Evolutionary conservation across 1,140 invertebrate species (phyloP).

Genomic region (Charaxes varanes): DNA sequence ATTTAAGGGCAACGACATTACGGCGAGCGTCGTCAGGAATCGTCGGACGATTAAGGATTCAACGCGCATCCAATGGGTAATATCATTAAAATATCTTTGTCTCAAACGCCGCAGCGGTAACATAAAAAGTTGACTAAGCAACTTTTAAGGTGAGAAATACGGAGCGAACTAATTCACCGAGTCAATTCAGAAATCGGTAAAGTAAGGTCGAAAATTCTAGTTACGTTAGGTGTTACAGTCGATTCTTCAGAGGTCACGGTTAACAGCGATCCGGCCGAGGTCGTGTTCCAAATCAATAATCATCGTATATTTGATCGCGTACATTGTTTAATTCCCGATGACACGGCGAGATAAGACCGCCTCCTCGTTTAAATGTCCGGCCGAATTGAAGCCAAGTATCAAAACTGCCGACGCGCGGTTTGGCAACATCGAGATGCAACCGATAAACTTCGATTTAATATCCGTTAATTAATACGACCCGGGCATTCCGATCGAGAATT

Average conservation of each 20-base stretch:
- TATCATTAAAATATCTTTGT: conserved; percentile 72
- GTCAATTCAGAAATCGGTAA: conserved; percentile 30
- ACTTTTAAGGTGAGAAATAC: conserved; percentile 65
- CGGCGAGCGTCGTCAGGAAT: conserved; percentile 43
- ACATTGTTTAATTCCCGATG: conserved; percentile 68
- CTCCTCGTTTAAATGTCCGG: conserved; percentile 38
- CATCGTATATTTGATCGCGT: conserved; percentile 59
- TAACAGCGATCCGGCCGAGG: neutral
- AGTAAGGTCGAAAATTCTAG: conserved; percentile 16
- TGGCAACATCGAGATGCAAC: conserved; percentile 62
- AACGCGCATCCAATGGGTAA: conserved; percentile 61
- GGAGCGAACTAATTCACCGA: conserved; percentile 30
- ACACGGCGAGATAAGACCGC: conserved; percentile 54
- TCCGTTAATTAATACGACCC: conserved; percentile 69
- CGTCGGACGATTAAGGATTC: conserved; percentile 61
- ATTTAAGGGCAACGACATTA: conserved; percentile 67
- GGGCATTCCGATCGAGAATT: conserved; percentile 60
- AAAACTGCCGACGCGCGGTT: conserved; percentile 59
- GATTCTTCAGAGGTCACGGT: conserved; percentile 2
- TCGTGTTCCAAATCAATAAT: conserved; percentile 38
- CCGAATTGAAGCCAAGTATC: conserved; percentile 41
- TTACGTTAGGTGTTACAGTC: neutral
- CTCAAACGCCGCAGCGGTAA: conserved; percentile 55
- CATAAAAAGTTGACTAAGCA: conserved; percentile 46
- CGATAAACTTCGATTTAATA: conserved; percentile 71